phyloP scores from a whole-genome alignment of 2,113 vertebrate genomes.

The Sorex araneus region DNA sequence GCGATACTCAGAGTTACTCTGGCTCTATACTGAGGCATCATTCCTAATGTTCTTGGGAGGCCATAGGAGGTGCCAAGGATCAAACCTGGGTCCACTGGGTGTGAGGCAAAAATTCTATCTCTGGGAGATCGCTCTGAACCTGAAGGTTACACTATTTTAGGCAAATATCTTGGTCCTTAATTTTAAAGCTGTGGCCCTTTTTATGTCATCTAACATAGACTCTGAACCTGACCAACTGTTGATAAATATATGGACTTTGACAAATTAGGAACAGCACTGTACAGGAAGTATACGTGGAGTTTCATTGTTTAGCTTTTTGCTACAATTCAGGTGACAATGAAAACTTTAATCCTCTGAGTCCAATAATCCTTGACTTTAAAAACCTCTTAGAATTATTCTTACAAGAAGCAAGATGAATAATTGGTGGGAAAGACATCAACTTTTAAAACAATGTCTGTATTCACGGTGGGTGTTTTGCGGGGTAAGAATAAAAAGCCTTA shows the following conservation, averaged over 20 bases:
- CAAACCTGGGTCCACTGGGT: no score
- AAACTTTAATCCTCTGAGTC: not conserved
- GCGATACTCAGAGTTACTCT: no score
- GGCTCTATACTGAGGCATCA: no score
- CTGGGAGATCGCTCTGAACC: no score
- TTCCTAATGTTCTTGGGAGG: no score
- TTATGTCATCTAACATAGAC: not conserved
- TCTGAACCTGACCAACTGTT: not conserved
- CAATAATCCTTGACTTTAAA: not conserved
- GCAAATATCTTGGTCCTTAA: not conserved
- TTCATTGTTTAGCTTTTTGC: not conserved
- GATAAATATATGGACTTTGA: not conserved
- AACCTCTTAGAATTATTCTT: not conserved
- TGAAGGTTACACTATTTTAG: not conserved
- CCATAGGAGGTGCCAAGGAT: no score
- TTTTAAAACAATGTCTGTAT: not conserved
- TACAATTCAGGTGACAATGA: not conserved
- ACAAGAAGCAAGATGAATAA: not conserved
- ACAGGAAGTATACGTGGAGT: accelerated
- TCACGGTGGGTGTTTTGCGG: not conserved
- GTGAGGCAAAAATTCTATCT: no score
- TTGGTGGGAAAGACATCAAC: not conserved
- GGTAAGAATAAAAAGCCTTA: not conserved
- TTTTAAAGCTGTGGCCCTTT: not conserved
- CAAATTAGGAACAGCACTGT: not conserved